phyloP scores from a whole-genome alignment of 2,888 invertebrate genomes.

The Dendrolimus houi region DNA sequence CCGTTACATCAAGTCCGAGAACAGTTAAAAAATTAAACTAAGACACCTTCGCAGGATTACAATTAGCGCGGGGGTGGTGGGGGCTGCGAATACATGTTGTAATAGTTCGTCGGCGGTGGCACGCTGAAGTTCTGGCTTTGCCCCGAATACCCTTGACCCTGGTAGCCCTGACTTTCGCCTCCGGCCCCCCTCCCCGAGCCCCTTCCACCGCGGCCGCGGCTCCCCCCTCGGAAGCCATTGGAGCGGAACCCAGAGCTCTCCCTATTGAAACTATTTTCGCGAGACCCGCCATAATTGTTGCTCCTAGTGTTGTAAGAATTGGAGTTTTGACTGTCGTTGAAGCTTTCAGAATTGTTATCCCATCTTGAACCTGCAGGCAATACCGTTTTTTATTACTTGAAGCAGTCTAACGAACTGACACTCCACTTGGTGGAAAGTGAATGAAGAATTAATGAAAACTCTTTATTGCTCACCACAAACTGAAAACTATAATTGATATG shows the following conservation, averaged over 20 bases:
- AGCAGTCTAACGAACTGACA: not conserved
- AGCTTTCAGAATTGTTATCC: constrained; percentile 35
- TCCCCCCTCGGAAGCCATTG: constrained; percentile 7
- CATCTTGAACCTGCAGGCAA: constrained; percentile 34
- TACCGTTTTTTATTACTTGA: too few species aligned
- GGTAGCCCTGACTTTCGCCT: constrained; percentile 8
- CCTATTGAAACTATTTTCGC: constrained; percentile 13
- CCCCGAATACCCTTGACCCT: not conserved
- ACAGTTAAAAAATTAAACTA: too few species aligned
- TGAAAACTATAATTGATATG: too few species aligned
- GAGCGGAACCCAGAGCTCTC: constrained; percentile 13
- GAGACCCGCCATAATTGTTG: constrained; percentile 16
- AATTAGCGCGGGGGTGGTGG: constrained; percentile 36
- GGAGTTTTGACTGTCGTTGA: constrained; percentile 15
- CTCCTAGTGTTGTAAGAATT: constrained; percentile 17
- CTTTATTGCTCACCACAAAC: too few species aligned
- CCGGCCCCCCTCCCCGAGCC: constrained; percentile 7
- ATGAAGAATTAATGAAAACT: too few species aligned
- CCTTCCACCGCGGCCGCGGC: constrained; percentile 11
- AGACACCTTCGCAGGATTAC: too few species aligned
- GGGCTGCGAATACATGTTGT: constrained; percentile 64
- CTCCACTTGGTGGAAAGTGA: too few species aligned
- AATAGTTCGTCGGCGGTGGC: constrained; percentile 52
- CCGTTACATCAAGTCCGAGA: too few species aligned
- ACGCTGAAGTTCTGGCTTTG: constrained; percentile 19